Evolutionary conservation across 92 coral and sea anemone species (phyloP), one percentile per base, ranked within the genome.

Genomic region (Meandrina meandrites): DNA sequence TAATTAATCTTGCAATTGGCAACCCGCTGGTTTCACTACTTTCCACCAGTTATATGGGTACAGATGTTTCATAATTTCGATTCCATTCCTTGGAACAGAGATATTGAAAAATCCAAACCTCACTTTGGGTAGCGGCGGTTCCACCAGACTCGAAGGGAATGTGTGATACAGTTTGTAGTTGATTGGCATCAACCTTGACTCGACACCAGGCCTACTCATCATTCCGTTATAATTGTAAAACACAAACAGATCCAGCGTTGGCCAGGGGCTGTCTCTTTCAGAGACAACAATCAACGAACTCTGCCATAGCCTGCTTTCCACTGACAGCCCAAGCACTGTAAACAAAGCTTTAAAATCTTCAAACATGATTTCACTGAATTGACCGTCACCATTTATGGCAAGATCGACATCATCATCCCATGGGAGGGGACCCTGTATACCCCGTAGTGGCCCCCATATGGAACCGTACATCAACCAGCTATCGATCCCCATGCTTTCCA

Each of bases 11-110:
- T 66, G n/a, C n/a, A n/a, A n/a, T n/a, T n/a, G 14, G 24, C 86
- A 82, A 47, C 21, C 24, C 16, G 6, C 14, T 7, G 98, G 92
- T 34, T 86, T 86, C 1, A 89, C 94, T 32, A 71, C 90, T 24
- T 92, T 90, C 97, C 98, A 94, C 98, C 98, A 94, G 72, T 85
- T 91, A 54, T 87, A 79, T 42, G 94, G 92, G 64, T 94, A 94
- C 79, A 94, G 90, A 31, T 91, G 87, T 64, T 91, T 92, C 88
- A 93, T 77, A 18, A 94, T 91, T 60, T 94, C 98, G 12, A 82
- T 88, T 1, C 94, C 96, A 40, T 89, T 92, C 12, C 94, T 89
- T 34, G 98, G 98, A 31, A 94, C 89, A 48, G 88, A 80, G 31
- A 94, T 88, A 73, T 87, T 87, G 70, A 91, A 87, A 80, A 89